Evolutionary conservation across 2,113 vertebrate genomes (phyloP), one percentile per base, ranked within the genome.

Genomic region (Hippocampus zosterae): DNA sequence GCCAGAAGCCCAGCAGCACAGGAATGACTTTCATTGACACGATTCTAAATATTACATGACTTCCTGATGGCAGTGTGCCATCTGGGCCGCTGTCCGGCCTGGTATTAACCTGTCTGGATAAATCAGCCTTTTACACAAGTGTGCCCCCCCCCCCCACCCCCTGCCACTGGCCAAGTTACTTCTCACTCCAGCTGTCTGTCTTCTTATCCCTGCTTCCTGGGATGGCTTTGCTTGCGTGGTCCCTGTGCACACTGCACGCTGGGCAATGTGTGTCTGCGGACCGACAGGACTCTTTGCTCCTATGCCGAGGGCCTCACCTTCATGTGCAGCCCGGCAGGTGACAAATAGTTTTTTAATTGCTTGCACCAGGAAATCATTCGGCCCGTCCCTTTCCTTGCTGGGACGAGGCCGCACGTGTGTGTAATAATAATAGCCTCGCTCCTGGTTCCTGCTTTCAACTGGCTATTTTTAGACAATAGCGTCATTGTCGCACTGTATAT

Each of bases 331-430:
- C 85, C 83, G 83, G 92, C 85, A 90, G 91, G 92, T 94, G 93
- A 94, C 93, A 94, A 94, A 95, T 94, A 91, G 87, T 93, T 94
- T 95, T 94, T 94, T 95, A 95, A 95, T 97, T 94, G 92, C 93
- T 92, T 93, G 86, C 78, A 93, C 93, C 93, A 92, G 91, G 91
- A 94, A 94, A 92, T 85, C 88, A 92, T 94, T 94, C 93, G 91
- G 92, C 91, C 93, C 87, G 92, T 92, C 87, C 82, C 88, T 88
- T 91, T 91, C 82, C 90, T 86, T 90, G 90, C 88, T 91, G 82
- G 88, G 89, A 88, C 81, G 55, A 57, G 68, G 80, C 81, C 72
- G 89, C 87, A 91, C 89, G 89, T 92, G 92, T 78, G 76, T 40
- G 76, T 89, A 93, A 91, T 93, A 92, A 90, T 91, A 92, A 93